Base-by-base conservation (phyloP, 2,888 invertebrate species). In the Zelleria hepariella region DNA sequence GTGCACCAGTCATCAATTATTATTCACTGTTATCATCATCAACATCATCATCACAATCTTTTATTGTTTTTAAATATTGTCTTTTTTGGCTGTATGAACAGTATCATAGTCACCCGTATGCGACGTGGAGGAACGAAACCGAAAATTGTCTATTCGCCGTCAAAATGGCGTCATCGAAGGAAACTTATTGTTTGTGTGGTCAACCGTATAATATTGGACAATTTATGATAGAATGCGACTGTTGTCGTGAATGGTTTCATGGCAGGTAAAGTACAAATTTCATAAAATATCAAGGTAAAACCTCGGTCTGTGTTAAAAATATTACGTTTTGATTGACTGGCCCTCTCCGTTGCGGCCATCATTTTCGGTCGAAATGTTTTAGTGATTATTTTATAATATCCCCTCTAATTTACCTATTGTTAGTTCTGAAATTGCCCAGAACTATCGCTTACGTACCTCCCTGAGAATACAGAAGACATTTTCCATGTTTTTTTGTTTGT, bases 191-290 rank as follows among this genome's bases (percentile, higher is more conserved):
- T 91, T 91, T 95, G 81, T 96, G 96, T 90, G 94, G 95, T 70
- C 92, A 94, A 80, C 92, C 94, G 60, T 94, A 95, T 89, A 94
- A 94, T 84, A 91, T 92, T 75, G 92, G 93, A 77, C 92, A 93
- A 83, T 96, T 95, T 91, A 96, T 96, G 96, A 96, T 96, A 82
- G 94, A 95, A 89, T 97, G 97, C 86, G 96, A 96, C 80, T 91
- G 93, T 69, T 97, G 97, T 84, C 94, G 93, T 80, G 94, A 95
- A 80, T 96, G 96, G 96, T 96, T 94, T 86, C 96, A 96, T 83
- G 95, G 95, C 87, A 93, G 93, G 95, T 96, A 92, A 90, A 73
- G 73, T 75, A 72, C 58, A 77, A 77, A 77, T 78, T 72, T 69
- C 74, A 76, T 76, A 74, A 83, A 75, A 74, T 68, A 70, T 63